Base-by-base conservation (phyloP, 2,113 vertebrate genomes). In the Sclerurus mexicanus region DNA sequence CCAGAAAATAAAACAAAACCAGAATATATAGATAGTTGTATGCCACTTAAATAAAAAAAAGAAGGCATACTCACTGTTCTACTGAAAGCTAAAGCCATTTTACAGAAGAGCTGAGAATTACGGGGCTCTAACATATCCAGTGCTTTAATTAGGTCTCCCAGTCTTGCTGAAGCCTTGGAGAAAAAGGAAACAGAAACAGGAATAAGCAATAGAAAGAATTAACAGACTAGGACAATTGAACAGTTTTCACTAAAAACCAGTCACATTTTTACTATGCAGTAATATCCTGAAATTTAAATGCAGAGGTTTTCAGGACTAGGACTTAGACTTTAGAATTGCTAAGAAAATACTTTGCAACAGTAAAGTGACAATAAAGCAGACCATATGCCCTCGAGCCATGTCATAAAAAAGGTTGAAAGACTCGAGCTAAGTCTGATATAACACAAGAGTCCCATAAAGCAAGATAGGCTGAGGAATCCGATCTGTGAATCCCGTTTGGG, bases 71-170 rank as follows among this genome's bases (percentile, higher is more conserved):
- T 98, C 98, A 99, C 99, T 93, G 98, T 98, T 96, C 99, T 98
- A 80, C 98, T 99, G 97, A 99, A 99, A 90, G 99, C 98, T 31
- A 99, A 58, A 58, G 99, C 99, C 97, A 99, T 98, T 95, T 97
- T 98, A 96, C 97, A 99, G 93, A 98, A 98, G 18, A 99, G 98
- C 39, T 98, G 98, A 6, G 98, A 97, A 94, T 99, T 99, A 78
- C 81, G 96, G 49, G 99, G 99, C 89, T 99, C 99, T 97, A 98
- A 85, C 10, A 93, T 94, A 37, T 99, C 98, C 97, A 99, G 75
- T 24, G 98, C 98, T 94, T 96, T 98, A 92, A 98, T 97, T 60
- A 99, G 97, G 85, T 98, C 98, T 88, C 97, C 98, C 82, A 99
- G 97, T 56, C 97, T 98, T 77, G 97, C 96, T n/a, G 98, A 97